Base-by-base conservation (phyloP, 2,113 vertebrate genomes). In the Mohoua ochrocephala region DNA sequence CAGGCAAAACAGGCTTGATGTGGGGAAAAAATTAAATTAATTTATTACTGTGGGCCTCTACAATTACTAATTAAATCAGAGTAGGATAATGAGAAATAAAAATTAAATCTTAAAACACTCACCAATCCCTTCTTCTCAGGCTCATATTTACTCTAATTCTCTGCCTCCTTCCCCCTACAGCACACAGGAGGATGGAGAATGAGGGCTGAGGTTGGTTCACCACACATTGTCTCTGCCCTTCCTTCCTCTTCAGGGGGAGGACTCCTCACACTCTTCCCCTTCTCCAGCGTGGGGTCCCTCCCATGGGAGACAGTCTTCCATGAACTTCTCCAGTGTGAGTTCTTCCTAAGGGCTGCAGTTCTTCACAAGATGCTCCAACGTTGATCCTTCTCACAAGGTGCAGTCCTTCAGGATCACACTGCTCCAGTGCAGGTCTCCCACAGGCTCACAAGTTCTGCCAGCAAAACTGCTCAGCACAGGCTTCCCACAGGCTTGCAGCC, bases 281-380 rank as follows among this genome's bases (percentile, higher is more conserved):
- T 18, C 26, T 27, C 41, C 63, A 84, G 41, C 0, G 0, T 19
- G 42, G 2, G 2, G 10, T 53, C 13, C 26, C 18, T 47, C 26
- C 44, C 33, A 22, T 0, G 0, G 8, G 45, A 85, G 30, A 23
- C 13, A 44, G 16, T 33, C 18, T 52, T 61, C 54, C 14, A 30
- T n/a, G 6, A 49, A 26, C 12, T 59, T 31, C 21, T 79, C 16
- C 44, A 41, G 10, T 13, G 16, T 52, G 33, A 45, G 23, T 7
- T 49, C 52, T 78, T 84, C 57, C 33, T 20, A n/a, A 12, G 10
- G 33, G 23, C 9, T 13, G 27, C 33, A 21, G 15, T 5, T 65
- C 33, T 39, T 50, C 44, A n/a, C 1, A 2, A 26, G 26, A 16
- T 52, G 23, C 27, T 73, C 28, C 39, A 41, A 5, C 1, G 0